Evolutionary conservation across 2,113 vertebrate species (phyloP), one percentile per base, ranked within the genome.

Genomic region (Macrotis lagotis): DNA sequence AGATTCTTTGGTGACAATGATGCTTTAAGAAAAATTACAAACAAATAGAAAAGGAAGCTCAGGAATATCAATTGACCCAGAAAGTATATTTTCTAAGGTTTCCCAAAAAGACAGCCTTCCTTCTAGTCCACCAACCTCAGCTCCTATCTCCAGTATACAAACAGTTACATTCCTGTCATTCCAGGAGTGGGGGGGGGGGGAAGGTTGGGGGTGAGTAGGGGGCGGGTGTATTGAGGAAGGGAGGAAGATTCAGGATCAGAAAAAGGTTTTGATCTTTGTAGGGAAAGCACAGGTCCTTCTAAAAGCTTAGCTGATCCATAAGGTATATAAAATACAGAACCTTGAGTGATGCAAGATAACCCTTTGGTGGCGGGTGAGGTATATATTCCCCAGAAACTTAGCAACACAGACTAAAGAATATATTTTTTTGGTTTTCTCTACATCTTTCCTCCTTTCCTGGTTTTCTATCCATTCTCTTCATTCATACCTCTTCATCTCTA

Each of bases 131-230:
- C 48, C 12, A 83, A 88, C 92, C 48, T 3, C 91, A 74, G 52
- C 91, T 93, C 94, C 97, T 97, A 97, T 97, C 97, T 97, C 92
- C 95, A 97, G 92, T 88, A 92, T 94, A 50, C 94, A 96, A 96
- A 95, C 97, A 97, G 94, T 96, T 89, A 52, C 97, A 98, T 98
- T 98, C 97, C 95, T 97, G 91, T 96, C 97, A 98, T 98, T 98
- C 97, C 97, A 96, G 92, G 96, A 90, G 95, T n/a, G n/a, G 96
- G 96, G 96, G 97, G n/a, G 95, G 97, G 96, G 95, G 52, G 47
- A 48, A n/a, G n/a, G n/a, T n/a, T n/a, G n/a, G n/a, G n/a, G n/a
- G n/a, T n/a, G n/a, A n/a, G n/a, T n/a, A n/a, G n/a, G n/a, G n/a
- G n/a, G n/a, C n/a, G n/a, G n/a, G n/a, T n/a, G n/a, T n/a, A 90